These are phyloP conservation scores for Philopotamus ludificatus DNA, from an alignment of 1,140 invertebrate species.

Conservation along the genomic window DNA sequence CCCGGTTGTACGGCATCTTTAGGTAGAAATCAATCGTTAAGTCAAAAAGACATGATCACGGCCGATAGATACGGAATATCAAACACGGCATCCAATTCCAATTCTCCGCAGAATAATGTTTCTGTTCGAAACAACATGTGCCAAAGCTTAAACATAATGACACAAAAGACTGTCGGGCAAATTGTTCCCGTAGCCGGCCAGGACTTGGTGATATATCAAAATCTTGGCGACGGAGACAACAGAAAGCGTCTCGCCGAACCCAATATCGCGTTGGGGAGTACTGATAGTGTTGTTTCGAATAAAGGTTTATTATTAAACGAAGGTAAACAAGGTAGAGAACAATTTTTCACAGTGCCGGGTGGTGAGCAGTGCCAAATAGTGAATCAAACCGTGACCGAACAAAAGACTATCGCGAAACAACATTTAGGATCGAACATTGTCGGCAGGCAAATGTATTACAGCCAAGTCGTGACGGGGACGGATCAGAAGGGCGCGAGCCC, in stretches of 20 bases:
- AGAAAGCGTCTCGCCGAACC: slow-evolving; percentile 16
- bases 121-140: slow-evolving; percentile 49
- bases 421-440: slow-evolving; percentile 40
- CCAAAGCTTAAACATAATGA: slow-evolving; percentile 56
- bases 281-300: not conserved
- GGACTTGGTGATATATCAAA: slow-evolving; percentile 53
- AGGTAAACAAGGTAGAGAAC: slow-evolving; percentile 40
- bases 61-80: slow-evolving; percentile 32
- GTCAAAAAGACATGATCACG: slow-evolving; percentile 34
- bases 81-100: slow-evolving; percentile 18
- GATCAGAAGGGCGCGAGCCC: slow-evolving; percentile 10
- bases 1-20: slow-evolving; percentile 38
- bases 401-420: slow-evolving; percentile 27
- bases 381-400: slow-evolving; percentile 5
- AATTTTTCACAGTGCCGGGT: slow-evolving; percentile 39
- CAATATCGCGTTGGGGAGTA: slow-evolving; percentile 15
- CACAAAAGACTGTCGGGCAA: slow-evolving; percentile 54
- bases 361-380: slow-evolving; percentile 27
- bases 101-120: slow-evolving; percentile 40
- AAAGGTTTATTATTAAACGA: slow-evolving; percentile 13
- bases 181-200: slow-evolving; percentile 52
- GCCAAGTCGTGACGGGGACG: slow-evolving; percentile 32
- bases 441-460: slow-evolving; percentile 38
- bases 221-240: slow-evolving; percentile 46
- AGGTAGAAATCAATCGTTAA: slow-evolving; percentile 38